A percentile compares a stretch with the other conserved stretches of the same genome.
Evolutionary conservation across 2,888 invertebrate species (phyloP).

Genomic region (Cerastis leucographa): DNA sequence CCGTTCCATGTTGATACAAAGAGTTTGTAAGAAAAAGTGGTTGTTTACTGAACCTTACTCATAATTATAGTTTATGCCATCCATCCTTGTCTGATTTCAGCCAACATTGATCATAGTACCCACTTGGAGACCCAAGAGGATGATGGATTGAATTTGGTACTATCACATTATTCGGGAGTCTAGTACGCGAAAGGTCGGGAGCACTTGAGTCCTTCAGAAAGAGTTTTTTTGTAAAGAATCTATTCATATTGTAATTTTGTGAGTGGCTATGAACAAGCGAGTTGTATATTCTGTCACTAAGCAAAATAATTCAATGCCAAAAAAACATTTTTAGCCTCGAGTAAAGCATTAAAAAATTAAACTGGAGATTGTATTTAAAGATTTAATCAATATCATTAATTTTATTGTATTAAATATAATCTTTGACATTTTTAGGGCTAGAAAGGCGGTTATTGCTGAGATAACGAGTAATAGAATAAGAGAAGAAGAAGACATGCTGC

Average conservation of each 20-base stretch:
- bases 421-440: too few relatives aligned
- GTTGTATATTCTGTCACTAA: background rate
- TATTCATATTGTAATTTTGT: constrained; percentile 43
- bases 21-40: constrained; percentile 49
- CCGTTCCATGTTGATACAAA: constrained; percentile 42
- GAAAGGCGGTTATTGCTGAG: too few relatives aligned
- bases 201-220: constrained; percentile 12
- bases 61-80: constrained; percentile 68
- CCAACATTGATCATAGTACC: constrained; percentile 76
- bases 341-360: constrained; percentile 21
- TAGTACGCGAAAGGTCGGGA: constrained; percentile 42
- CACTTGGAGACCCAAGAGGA: constrained; percentile 60
- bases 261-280: background rate
- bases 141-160: constrained; percentile 76
- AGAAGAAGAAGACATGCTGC: too few relatives aligned
- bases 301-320: constrained; percentile 11
- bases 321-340: background rate
- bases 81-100: constrained; percentile 75
- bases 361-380: constrained; percentile 24
- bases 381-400: constrained; percentile 26
- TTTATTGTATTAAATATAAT: background rate
- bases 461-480: too few relatives aligned
- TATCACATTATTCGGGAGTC: constrained; percentile 43
- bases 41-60: constrained; percentile 51
- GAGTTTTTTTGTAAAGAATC: constrained; percentile 10